A percentile compares a stretch with the other conserved stretches of the same genome.
Evolutionary conservation across 2,888 invertebrate genomes (phyloP).

Genomic region (Malthinus flaveolus): DNA sequence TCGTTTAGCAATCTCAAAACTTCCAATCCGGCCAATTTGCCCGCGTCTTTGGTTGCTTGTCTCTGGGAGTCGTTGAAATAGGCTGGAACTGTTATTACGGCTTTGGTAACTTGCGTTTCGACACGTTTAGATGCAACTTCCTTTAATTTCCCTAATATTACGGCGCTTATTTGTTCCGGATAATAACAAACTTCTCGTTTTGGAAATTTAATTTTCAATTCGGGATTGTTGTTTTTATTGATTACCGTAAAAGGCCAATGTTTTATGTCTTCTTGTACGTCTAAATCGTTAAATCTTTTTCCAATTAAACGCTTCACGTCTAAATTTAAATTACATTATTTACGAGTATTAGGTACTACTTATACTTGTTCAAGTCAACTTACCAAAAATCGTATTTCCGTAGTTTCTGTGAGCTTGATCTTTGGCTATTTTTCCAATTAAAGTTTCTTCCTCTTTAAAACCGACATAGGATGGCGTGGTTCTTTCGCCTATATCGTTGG

Average conservation of each 20-base stretch:
- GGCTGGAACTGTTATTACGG: slow-evolving; percentile 42
- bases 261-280: slow-evolving; percentile 94
- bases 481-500: slow-evolving; percentile 97
- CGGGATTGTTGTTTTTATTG: slow-evolving; percentile 77
- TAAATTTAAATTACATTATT: slow-evolving; percentile 49
- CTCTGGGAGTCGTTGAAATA: slow-evolving; percentile 39
- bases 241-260: slow-evolving; percentile 96
- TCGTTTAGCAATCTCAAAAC: slow-evolving; percentile 35
- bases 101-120: slow-evolving; percentile 69
- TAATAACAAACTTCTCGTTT: slow-evolving; percentile 89
- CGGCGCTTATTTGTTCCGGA: slow-evolving; percentile 97
- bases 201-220: slow-evolving; percentile 81
- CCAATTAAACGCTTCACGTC: slow-evolving; percentile 98
- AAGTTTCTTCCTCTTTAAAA: slow-evolving; percentile 94
- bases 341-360: too few species aligned
- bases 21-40: slow-evolving; percentile 34
- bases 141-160: slow-evolving; percentile 98
- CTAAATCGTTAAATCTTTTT: slow-evolving; percentile 87
- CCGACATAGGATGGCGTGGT: slow-evolving; percentile 98
- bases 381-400: slow-evolving; percentile 95
- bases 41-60: slow-evolving; percentile 38
- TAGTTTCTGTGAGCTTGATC: slow-evolving; percentile 98
- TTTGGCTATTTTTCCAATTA: slow-evolving; percentile 98
- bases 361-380: slow-evolving; percentile 32
- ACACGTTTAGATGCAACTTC: slow-evolving; percentile 97